Percentiles rank a stretch among this genome's conserved stretches.
These are phyloP conservation scores for Tylochromis polylepis DNA, from an alignment of 2,113 vertebrate species.

Conservation along the genomic window DNA sequence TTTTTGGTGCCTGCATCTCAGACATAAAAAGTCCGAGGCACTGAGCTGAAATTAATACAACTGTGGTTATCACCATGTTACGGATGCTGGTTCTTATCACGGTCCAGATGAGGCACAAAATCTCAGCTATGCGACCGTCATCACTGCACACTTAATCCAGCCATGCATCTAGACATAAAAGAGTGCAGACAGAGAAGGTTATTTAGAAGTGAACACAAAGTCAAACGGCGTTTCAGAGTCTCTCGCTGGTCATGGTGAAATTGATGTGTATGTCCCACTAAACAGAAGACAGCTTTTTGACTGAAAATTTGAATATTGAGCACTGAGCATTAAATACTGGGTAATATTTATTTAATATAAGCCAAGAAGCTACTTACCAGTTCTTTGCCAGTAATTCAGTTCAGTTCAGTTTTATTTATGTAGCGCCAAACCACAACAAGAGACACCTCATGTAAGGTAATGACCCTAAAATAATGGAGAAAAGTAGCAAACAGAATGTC, in stretches of 20 bases:
- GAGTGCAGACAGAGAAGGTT: not conserved
- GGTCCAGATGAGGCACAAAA: not conserved
- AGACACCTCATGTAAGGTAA: not conserved
- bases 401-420: not conserved
- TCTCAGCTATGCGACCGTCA: not conserved
- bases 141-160: not conserved
- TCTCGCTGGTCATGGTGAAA: not conserved
- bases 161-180: not conserved
- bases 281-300: not conserved
- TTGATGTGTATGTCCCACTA: not conserved
- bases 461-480: not conserved
- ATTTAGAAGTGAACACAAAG: not conserved
- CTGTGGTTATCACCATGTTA: slow-evolving; percentile 9
- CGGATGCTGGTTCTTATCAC: slow-evolving; percentile 14
- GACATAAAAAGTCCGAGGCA: slow-evolving; percentile 12
- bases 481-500: not conserved
- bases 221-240: not conserved
- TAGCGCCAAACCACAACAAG: not conserved
- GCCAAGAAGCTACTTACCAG: not conserved
- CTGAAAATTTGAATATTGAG: not conserved
- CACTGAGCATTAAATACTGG: not conserved
- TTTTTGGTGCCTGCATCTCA: slow-evolving; percentile 11
- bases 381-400: not conserved
- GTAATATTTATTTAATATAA: not conserved
- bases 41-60: slow-evolving; percentile 14